A percentile compares a stretch with the other conserved stretches of the same genome.
Evolutionary conservation across 2,888 invertebrate species (phyloP).

Genomic region (Rhagonycha fulva): DNA sequence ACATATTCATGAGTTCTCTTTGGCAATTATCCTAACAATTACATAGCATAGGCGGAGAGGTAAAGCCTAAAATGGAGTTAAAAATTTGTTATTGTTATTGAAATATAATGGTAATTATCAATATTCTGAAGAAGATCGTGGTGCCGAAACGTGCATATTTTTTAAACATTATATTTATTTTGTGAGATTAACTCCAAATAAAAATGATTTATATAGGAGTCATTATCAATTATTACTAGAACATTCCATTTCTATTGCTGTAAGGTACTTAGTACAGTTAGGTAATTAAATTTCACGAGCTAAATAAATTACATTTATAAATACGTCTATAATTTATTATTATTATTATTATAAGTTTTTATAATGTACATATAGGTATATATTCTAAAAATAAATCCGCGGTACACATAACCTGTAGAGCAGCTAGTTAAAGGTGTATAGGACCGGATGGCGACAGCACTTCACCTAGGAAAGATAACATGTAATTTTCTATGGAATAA

Average conservation of each 20-base stretch:
- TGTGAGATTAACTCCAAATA: not conserved
- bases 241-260: not conserved
- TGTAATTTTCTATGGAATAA: constrained; percentile 32
- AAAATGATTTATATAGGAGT: not conserved
- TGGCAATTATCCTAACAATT: too few species aligned
- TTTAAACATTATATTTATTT: not conserved
- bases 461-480: constrained; percentile 27
- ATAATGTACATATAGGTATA: constrained; percentile 12
- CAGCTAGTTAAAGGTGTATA: constrained; percentile 11
- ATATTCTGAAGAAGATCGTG: not conserved
- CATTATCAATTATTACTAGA: not conserved
- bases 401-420: constrained; percentile 28
- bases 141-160: not conserved
- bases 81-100: not conserved
- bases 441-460: constrained; percentile 33
- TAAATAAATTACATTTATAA: constrained; percentile 22
- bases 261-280: constrained; percentile 20
- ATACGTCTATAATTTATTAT: constrained; percentile 11
- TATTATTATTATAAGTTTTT: constrained; percentile 16
- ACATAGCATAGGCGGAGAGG: not conserved
- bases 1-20: not conserved
- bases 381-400: constrained; percentile 29
- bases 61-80: not conserved
- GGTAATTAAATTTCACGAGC: constrained; percentile 30
- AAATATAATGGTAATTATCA: not conserved